phyloP scores from a whole-genome alignment of 2,888 invertebrate genomes.

The Megalurothrips usitatus region DNA sequence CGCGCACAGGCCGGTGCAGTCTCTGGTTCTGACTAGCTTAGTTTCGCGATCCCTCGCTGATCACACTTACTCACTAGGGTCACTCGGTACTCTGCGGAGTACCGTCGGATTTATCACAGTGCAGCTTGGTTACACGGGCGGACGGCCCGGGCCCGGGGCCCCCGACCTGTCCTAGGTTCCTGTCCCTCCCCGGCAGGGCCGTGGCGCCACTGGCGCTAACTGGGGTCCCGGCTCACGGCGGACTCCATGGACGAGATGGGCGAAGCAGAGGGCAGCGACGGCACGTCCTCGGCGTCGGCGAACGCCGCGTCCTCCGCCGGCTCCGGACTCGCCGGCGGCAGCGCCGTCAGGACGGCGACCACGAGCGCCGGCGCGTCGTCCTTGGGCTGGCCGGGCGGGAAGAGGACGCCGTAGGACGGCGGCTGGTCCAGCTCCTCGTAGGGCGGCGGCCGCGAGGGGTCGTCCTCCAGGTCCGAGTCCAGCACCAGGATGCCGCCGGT shows the following conservation, averaged over 20 bases:
- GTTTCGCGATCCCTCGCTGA: conserved; percentile 7
- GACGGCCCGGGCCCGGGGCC: background rate
- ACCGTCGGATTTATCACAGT: conserved; percentile 12
- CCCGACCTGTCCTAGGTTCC: no score
- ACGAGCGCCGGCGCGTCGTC: background rate
- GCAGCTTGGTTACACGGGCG: background rate
- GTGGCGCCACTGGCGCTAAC: background rate
- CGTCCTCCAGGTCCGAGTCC: conserved; percentile 22
- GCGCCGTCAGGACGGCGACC: background rate
- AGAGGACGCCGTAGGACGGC: conserved; percentile 62
- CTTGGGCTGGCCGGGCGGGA: conserved; percentile 47
- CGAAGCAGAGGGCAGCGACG: background rate
- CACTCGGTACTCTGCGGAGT: background rate
- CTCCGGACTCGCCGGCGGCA: background rate
- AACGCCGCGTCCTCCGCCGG: background rate
- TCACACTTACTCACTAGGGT: conserved; percentile 16
- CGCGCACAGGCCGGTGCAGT: background rate
- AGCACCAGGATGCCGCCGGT: conserved; percentile 41
- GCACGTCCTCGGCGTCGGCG: background rate
- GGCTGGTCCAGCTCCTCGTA: conserved; percentile 61
- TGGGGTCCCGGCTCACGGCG: background rate
- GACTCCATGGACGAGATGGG: background rate
- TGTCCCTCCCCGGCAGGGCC: background rate
- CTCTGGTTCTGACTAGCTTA: conserved; percentile 1
- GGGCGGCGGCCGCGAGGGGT: conserved; percentile 50